Base-by-base conservation (phyloP, 1,140 invertebrate genomes). In the Heliconius nattereri region DNA sequence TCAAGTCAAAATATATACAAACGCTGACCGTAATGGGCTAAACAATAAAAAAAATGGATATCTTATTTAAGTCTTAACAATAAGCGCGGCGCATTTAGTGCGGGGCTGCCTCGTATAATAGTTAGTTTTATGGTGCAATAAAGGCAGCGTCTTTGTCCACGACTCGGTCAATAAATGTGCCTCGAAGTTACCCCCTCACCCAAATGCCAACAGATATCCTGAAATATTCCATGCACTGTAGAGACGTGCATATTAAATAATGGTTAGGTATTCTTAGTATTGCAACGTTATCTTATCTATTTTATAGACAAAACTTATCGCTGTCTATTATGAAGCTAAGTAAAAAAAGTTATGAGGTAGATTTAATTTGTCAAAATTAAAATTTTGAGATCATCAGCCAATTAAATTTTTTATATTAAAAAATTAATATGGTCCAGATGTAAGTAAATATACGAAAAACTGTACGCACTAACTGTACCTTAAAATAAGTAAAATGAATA, bases 1-100 rank as follows among this genome's bases (percentile, higher is more conserved):
- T 83, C 84, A 66, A 89, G 92, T 94, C 92, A 94, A 94, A 94
- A 94, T 94, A 93, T 94, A 87, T 93, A 93, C 92, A 93, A 93
- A 90, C 81, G 83, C 79, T 78, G 86, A 81, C 87, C 87, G 81
- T 94, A 92, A 92, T 92, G 89, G 92, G 81, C 86, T 89, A 90
- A 89, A 93, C 89, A 91, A 87, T 91, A 90, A 91, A 94, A 45
- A 89, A 94, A 92, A 90, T 91, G 87, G 90, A 94, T 89, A 91
- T 92, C 92, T 94, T 90, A 94, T 92, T 94, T 93, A 91, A 91
- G 87, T 85, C 85, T 87, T 85, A 91, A 93, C 91, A 93, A 94
- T 92, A 83, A 89, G 86, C 85, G 86, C 83, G 85, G 81, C 81
- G 88, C 87, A 85, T 91, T 92, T 89, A 84, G 88, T 89, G 77